Conservation (phyloP, 2,797 vertebrate species). For the Chiroxiphia lanceolata region DNA sequence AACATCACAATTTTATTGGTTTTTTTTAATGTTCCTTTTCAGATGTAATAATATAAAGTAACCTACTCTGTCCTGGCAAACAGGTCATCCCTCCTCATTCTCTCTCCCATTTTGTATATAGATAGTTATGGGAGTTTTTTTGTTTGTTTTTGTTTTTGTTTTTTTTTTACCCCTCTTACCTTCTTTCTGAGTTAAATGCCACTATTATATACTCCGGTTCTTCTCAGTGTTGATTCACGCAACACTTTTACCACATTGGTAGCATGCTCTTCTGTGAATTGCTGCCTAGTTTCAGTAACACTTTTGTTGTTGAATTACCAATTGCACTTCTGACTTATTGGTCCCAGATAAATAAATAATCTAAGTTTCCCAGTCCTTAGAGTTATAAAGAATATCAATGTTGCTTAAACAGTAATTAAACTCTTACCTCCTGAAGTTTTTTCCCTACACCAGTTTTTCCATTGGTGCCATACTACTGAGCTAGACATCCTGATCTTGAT, state of each 20-base stretch:
- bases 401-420: not conserved
- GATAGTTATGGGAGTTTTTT: rapidly evolving
- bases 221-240: not conserved
- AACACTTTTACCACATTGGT: not conserved
- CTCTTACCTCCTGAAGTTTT: not conserved
- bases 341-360: not conserved
- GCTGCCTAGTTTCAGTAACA: not conserved
- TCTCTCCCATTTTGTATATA: not conserved
- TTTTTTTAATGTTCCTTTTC: not conserved
- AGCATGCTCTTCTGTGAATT: not conserved
- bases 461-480: not conserved
- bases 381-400: not conserved
- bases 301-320: not conserved
- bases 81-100: not conserved
- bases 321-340: not conserved
- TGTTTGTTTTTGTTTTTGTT: not conserved
- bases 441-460: not conserved
- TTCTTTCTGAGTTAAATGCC: not conserved
- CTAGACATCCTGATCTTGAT: not conserved
- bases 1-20: not conserved
- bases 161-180: not conserved
- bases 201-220: not conserved
- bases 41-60: not conserved
- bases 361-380: not conserved
- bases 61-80: not conserved